Evolutionary conservation across 2,888 invertebrate species (phyloP).

Genomic region (Cheilosia vulpina): DNA sequence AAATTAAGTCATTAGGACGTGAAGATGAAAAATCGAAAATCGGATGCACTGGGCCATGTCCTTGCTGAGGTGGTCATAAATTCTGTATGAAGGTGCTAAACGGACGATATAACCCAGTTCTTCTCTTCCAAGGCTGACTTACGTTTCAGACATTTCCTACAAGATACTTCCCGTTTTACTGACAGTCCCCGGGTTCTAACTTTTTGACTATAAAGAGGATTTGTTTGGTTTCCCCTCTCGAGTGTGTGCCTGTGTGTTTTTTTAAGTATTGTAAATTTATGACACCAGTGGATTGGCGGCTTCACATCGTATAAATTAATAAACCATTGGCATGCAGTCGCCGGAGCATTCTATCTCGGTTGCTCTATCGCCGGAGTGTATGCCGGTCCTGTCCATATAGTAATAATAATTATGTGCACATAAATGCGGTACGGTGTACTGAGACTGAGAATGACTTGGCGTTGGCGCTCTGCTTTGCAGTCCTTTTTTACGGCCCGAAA

Average conservation of each 20-base stretch:
- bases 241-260: slow-evolving; percentile 24
- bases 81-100: slow-evolving; percentile 74
- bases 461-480: slow-evolving; percentile 26
- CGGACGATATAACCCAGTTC: slow-evolving; percentile 72
- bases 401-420: slow-evolving; percentile 70
- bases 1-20: slow-evolving; percentile 73
- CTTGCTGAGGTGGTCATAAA: slow-evolving; percentile 59
- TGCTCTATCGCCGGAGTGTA: slow-evolving; percentile 29
- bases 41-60: slow-evolving; percentile 39
- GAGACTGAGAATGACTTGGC: slow-evolving; percentile 56
- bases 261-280: slow-evolving; percentile 73
- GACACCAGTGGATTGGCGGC: slow-evolving; percentile 62
- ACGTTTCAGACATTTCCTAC: slow-evolving; percentile 19
- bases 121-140: slow-evolving; percentile 60
- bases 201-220: slow-evolving; percentile 71
- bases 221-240: slow-evolving; percentile 44
- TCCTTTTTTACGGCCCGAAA: slow-evolving; percentile 69
- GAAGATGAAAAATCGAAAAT: slow-evolving; percentile 55
- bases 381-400: slow-evolving; percentile 49
- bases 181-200: slow-evolving; percentile 58
- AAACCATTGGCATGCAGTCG: slow-evolving; percentile 65
- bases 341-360: slow-evolving; percentile 11
- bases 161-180: slow-evolving; percentile 32
- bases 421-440: slow-evolving; percentile 63
- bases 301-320: slow-evolving; percentile 73